Percentiles rank a stretch among this genome's conserved stretches.
phyloP scores from a whole-genome alignment of 2,888 invertebrate species.

The Phania funesta region DNA sequence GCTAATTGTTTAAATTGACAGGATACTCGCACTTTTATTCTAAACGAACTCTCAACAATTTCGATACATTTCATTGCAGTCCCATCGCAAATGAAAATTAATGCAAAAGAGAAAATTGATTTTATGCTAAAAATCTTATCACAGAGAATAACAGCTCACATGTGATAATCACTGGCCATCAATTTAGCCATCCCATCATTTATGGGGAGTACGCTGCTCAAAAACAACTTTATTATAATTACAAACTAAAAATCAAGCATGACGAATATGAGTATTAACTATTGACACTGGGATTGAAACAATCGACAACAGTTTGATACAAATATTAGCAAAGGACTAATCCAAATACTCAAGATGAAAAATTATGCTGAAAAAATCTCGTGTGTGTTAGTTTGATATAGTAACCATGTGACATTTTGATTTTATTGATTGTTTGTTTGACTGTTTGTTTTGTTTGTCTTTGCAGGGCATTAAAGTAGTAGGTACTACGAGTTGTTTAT shows the following conservation, averaged over 20 bases:
- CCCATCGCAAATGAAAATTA: constrained; percentile 59
- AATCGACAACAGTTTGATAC: neutral
- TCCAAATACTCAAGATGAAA: constrained; percentile 51
- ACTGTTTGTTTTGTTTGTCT: constrained; percentile 1
- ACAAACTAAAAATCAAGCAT: constrained; percentile 55
- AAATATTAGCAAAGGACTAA: constrained; percentile 34
- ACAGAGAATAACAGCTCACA: neutral
- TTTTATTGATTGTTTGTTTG: constrained; percentile 62
- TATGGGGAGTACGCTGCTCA: constrained; percentile 56
- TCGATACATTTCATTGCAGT: neutral
- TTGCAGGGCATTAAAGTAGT: neutral
- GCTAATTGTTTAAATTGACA: constrained; percentile 57
- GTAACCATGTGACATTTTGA: constrained; percentile 65
- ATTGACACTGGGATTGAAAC: constrained; percentile 8
- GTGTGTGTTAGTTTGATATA: constrained; percentile 41
- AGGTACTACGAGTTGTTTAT: constrained; percentile 39
- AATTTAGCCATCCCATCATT: constrained; percentile 35
- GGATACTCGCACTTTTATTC: constrained; percentile 41
- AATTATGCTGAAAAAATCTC: constrained; percentile 45
- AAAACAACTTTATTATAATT: constrained; percentile 52
- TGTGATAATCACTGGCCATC: constrained; percentile 10
- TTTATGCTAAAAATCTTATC: constrained; percentile 52
- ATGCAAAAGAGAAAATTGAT: constrained; percentile 63
- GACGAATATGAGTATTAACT: constrained; percentile 40
- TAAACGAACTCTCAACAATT: constrained; percentile 16